These are phyloP conservation scores for Rattus norvegicus DNA, from an alignment of 2,113 vertebrate genomes.

Conservation along the genomic window GRCr8 NC_086037.1:62036001-62036500, in stretches of 20 bases:
- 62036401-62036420: neutral
- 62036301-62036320: too few relatives aligned
- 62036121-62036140: slow-evolving; percentile 16
- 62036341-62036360: neutral
- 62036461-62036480: neutral
- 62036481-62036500: neutral
- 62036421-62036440: neutral
- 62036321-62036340: neutral
- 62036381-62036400: neutral
- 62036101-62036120: neutral
- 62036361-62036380: slow-evolving; percentile 15
- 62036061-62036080: neutral
- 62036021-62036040: neutral
- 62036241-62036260: accelerated
- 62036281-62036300: too few relatives aligned
- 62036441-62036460: neutral
- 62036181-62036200: slow-evolving; percentile 11
- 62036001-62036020: neutral
- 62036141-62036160: neutral
- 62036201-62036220: neutral
- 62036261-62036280: neutral
- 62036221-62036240: neutral
- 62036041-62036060: neutral
- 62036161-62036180: neutral
- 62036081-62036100: neutral